These are phyloP conservation scores for Papilio helenus DNA, from an alignment of 1,140 invertebrate species.

Conservation along the genomic window DNA sequence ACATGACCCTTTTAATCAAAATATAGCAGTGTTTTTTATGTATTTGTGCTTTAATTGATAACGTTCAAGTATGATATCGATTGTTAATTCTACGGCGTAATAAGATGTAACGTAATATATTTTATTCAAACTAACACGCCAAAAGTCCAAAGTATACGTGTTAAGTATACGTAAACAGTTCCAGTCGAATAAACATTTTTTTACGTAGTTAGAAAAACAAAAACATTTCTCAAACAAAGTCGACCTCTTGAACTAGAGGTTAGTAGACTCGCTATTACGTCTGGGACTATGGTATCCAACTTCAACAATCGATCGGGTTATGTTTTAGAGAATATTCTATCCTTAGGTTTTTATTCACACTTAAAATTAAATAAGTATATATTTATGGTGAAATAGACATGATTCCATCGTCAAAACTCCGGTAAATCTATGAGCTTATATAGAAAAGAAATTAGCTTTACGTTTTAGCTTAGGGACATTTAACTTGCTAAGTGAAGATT, in stretches of 20 bases:
- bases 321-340: too few relatives aligned
- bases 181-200: not conserved
- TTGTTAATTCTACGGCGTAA: slow-evolving; percentile 5
- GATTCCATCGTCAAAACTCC: too few relatives aligned
- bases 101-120: not conserved
- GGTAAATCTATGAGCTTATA: too few relatives aligned
- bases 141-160: not conserved
- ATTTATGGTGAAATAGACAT: too few relatives aligned
- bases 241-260: not conserved
- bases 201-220: slow-evolving; percentile 1
- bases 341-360: too few relatives aligned
- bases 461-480: not conserved
- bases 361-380: too few relatives aligned
- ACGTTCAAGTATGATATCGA: not conserved
- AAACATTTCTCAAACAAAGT: not conserved
- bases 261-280: not conserved
- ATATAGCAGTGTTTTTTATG: not conserved
- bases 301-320: not conserved
- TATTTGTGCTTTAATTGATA: not conserved
- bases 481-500: not conserved
- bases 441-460: not conserved
- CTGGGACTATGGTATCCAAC: not conserved
- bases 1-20: not conserved
- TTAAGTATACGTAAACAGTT: not conserved
- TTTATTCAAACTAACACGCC: not conserved